Evolutionary conservation across 2,797 vertebrate species (phyloP), one percentile per base, ranked within the genome.

Genomic region (Percopsis omiscomaycus): DNA sequence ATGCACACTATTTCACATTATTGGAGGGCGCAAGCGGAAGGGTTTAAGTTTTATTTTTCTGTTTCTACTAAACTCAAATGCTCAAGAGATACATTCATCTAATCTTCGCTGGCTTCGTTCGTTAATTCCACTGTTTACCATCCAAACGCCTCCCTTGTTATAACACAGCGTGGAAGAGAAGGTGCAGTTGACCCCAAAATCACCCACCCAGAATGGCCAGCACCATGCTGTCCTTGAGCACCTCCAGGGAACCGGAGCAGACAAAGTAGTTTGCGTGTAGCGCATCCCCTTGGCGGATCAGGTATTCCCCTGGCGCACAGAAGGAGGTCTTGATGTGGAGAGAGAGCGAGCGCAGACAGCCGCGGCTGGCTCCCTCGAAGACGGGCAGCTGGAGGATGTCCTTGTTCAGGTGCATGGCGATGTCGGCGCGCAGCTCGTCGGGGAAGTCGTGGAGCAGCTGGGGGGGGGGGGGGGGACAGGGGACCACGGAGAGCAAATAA

Each of bases 351-450:
- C 97, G 94, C 64, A 99, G 92, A 83, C 97, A 98, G 68, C 97
- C 96, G 1, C 95, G 93, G 80, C 97, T 98, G 11, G 97, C 97
- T 0, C 94, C 93, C 81, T 94, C 93, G 1, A 99, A 99, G 77
- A 98, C 86, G 0, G 97, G 92, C 82, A 98, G 92, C 92, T 96
- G 96, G 86, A 99, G 91, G 86, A 99, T 98, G 89, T 98, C 97
- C 86, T 98, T 97, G 85, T 99, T 95, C 85, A 99, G 92, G 86
- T 99, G 97, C 97, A 97, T 96, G 83, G 96, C 95, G 70, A 99
- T 96, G 65, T 99, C 97, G 0, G 97, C 97, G 0, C 96, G 94
- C 68, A 99, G 92, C 91, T 99, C 97, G 0, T 98, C 97, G 0
- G 97, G 97, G 88, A 99, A 99, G 89, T 98, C 96, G 2, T 94